Evolutionary conservation across 2,888 invertebrate genomes (phyloP), one percentile per base, ranked within the genome.

Genomic region (Microctonus brassicae): DNA sequence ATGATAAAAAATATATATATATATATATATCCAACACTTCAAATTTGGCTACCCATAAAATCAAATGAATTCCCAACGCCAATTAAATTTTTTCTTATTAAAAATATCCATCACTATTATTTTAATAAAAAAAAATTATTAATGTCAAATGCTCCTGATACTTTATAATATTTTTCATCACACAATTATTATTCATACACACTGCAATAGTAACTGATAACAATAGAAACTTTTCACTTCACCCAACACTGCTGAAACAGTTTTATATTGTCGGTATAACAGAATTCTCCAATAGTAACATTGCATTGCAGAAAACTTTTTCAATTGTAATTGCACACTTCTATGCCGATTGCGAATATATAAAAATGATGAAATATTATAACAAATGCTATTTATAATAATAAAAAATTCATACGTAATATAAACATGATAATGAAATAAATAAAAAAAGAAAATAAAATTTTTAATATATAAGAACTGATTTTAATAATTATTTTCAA

Each of bases 151-250:
- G 1, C 1, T 36, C 6, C n/a, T n/a, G n/a, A 20, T 20, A 47
- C 1, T 20, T 1, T 4, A 17, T 17, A 47, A 47, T 20, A 7
- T 17, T 20, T n/a, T 17, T 47, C 17, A 17, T 47, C 20, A 17
- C 1, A 7, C 1, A 17, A 47, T n/a, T n/a, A n/a, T n/a, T n/a
- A n/a, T n/a, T n/a, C n/a, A 47, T n/a, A 1, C 1, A 20, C 17
- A 17, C 6, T 20, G 17, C 17, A n/a, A 13, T 22, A 39, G 13
- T n/a, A 42, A 2, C 42, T 34, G 22, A 22, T 9, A 24, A 62
- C 34, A 24, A 62, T 62, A 13, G 22, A 20, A 39, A 7, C 62
- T 62, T 62, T 62, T 6, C 39, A 72, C 69, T 67, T 60, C 57
- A 22, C 42, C 10, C 39, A 29, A 60, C 55, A 55, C 36, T 42